Percentiles rank a stretch among this genome's conserved stretches.
These are phyloP conservation scores for Rosalia funebris DNA, from an alignment of 2,888 invertebrate genomes.

Conservation along the genomic window DNA sequence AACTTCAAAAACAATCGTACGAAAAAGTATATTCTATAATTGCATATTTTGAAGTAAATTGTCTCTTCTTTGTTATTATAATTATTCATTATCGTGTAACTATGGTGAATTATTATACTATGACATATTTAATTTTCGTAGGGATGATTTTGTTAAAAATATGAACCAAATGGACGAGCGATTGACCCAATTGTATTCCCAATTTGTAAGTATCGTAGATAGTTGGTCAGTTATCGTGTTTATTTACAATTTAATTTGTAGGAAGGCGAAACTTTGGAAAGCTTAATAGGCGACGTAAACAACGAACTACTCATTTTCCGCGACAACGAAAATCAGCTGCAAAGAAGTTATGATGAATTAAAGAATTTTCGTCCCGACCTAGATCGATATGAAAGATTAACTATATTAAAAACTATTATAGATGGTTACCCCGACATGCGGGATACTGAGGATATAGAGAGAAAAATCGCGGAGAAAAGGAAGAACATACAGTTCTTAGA, in stretches of 20 bases:
- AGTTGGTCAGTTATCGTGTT: background rate
- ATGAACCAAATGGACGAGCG: slow-evolving; percentile 6
- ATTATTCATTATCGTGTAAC: no score
- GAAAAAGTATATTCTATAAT: background rate
- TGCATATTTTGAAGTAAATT: no score
- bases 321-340: slow-evolving; percentile 1
- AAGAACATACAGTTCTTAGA: slow-evolving; percentile 7
- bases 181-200: background rate
- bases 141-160: slow-evolving; percentile 10
- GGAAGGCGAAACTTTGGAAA: slow-evolving; percentile 15
- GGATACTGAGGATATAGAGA: slow-evolving; percentile 4
- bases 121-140: background rate
- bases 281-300: background rate
- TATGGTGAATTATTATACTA: no score
- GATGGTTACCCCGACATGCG: background rate
- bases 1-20: slow-evolving; percentile 24
- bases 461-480: slow-evolving; percentile 3
- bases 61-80: no score
- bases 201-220: slow-evolving; percentile 11
- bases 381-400: background rate
- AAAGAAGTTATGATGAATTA: slow-evolving; percentile 9
- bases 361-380: background rate
- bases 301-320: background rate
- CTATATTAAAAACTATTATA: background rate
- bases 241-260: no score